These are phyloP conservation scores for Tachystola acroxantha DNA, from an alignment of 2,888 invertebrate species.

Conservation along the genomic window DNA sequence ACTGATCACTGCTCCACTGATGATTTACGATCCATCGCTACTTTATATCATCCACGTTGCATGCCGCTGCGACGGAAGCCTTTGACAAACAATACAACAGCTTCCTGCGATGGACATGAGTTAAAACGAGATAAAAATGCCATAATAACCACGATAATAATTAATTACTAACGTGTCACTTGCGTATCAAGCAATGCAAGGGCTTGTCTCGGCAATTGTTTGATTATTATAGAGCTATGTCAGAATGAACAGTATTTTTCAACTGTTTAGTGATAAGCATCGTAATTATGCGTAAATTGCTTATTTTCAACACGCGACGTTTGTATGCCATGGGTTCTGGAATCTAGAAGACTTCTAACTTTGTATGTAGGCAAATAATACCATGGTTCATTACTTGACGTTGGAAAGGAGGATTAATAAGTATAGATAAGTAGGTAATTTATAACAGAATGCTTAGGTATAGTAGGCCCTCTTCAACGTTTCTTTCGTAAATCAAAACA, in stretches of 20 bases:
- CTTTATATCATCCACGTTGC: slow-evolving; percentile 47
- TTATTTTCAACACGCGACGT: not conserved
- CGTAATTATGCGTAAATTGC: not conserved
- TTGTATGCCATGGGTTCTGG: too few relatives aligned
- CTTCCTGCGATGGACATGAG: slow-evolving; percentile 56
- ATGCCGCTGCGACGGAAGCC: slow-evolving; percentile 45
- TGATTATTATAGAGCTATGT: slow-evolving; percentile 9
- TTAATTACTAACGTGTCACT: slow-evolving; percentile 37
- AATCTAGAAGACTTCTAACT: too few relatives aligned
- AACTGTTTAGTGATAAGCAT: slow-evolving; percentile 6
- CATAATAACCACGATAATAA: slow-evolving; percentile 39
- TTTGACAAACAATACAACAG: slow-evolving; percentile 62
- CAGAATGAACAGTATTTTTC: slow-evolving; percentile 8
- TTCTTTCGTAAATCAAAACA: too few relatives aligned
- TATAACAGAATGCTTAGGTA: too few relatives aligned
- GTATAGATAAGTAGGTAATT: too few relatives aligned
- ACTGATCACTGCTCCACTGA: slow-evolving; percentile 35
- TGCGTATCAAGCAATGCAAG: slow-evolving; percentile 19
- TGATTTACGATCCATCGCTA: slow-evolving; percentile 11
- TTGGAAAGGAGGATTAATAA: too few relatives aligned
- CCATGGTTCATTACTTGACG: too few relatives aligned
- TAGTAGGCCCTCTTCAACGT: too few relatives aligned
- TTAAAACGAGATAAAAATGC: slow-evolving; percentile 44
- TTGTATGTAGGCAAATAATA: too few relatives aligned
- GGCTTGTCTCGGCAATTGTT: slow-evolving; percentile 10